A percentile compares a stretch with the other conserved stretches of the same genome.
These are phyloP conservation scores for Sinocyclocheilus anshuiensis DNA, from an alignment of 2,113 vertebrate species.

Conservation along the genomic window DNA sequence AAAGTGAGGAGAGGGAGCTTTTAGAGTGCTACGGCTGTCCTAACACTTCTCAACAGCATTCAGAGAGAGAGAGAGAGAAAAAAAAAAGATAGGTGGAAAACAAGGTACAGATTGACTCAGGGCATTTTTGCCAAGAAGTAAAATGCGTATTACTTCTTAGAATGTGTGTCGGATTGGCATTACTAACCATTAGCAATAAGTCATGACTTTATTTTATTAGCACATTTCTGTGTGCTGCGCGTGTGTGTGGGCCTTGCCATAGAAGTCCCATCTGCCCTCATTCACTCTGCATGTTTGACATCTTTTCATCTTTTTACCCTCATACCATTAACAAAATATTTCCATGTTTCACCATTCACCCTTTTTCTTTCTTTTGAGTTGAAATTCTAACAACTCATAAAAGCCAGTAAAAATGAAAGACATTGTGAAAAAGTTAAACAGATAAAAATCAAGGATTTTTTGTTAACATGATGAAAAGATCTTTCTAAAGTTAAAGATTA, in stretches of 20 bases:
- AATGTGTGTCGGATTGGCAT: conserved; percentile 29
- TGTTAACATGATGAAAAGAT: neutral
- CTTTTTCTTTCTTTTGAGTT: neutral
- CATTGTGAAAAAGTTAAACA: neutral
- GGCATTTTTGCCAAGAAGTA: conserved; percentile 24
- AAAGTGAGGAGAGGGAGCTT: neutral
- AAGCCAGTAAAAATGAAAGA: neutral
- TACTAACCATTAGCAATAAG: conserved; percentile 26
- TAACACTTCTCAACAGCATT: neutral
- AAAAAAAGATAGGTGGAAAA: neutral
- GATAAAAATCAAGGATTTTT: neutral
- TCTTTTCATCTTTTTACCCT: conserved; percentile 14
- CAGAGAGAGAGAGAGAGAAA: neutral
- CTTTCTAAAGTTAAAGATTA: neutral
- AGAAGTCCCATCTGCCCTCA: conserved; percentile 9
- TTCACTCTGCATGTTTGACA: neutral
- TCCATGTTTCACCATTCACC: neutral
- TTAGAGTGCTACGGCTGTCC: neutral
- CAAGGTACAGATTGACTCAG: conserved; percentile 16
- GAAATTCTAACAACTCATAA: neutral
- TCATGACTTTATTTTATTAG: neutral
- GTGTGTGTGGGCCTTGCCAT: conserved; percentile 4
- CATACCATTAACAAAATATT: neutral
- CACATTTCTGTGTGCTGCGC: neutral
- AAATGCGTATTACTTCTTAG: conserved; percentile 35